Percentiles rank a stretch among this genome's conserved stretches.
These are phyloP conservation scores for Phaethon lepturus DNA, from an alignment of 2,113 vertebrate genomes.

Conservation along the genomic window DNA sequence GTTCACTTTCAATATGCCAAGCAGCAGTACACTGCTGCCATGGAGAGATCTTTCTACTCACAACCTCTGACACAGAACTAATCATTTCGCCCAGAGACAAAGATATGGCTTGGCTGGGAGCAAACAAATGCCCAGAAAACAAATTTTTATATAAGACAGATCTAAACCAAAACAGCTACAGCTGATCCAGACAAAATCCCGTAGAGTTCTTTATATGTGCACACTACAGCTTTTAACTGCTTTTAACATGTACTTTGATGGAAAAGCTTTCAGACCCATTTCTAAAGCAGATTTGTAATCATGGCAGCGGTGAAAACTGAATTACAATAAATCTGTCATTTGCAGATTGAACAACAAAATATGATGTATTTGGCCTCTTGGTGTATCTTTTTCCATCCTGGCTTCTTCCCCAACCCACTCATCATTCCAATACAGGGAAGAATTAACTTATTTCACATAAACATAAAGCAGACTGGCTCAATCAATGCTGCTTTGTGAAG, in stretches of 20 bases:
- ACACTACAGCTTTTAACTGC: not conserved
- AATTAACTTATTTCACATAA: not conserved
- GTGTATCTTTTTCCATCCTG: not conserved
- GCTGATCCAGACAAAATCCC: not conserved
- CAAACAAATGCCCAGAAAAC: not conserved
- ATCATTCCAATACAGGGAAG: not conserved
- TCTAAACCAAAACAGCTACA: not conserved
- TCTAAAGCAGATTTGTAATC: not conserved
- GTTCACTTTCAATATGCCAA: not conserved
- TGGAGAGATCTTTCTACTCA: not conserved
- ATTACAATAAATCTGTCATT: not conserved
- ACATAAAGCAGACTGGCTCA: not conserved
- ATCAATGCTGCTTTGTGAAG: not conserved
- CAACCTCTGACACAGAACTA: not conserved
- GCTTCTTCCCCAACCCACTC: not conserved
- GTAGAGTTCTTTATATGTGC: not conserved
- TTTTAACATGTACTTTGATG: not conserved
- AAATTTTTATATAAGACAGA: not conserved
- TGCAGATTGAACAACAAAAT: not conserved
- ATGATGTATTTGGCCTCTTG: not conserved
- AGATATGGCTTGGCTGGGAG: not conserved
- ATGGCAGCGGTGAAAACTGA: not conserved
- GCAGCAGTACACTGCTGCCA: not conserved
- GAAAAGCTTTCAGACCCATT: not conserved
- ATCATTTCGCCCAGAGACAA: not conserved